phyloP scores from a whole-genome alignment of 1,140 invertebrate species.

The Cydia fagiglandana region DNA sequence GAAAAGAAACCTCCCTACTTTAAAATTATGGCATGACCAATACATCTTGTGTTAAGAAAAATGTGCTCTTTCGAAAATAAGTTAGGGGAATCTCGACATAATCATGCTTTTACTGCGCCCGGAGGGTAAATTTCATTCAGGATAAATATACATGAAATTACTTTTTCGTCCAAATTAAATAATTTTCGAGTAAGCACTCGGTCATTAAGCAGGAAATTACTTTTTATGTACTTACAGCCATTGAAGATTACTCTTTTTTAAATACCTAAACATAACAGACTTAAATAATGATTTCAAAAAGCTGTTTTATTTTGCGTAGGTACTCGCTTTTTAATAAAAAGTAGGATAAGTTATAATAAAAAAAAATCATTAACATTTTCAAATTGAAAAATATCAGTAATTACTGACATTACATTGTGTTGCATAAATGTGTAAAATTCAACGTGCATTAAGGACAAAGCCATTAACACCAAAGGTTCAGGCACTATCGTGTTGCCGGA shows the following conservation, averaged over 20 bases:
- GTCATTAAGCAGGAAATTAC: background rate
- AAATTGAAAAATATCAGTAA: background rate
- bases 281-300: too few species aligned
- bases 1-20: constrained; percentile 30
- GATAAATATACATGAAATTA: constrained; percentile 28
- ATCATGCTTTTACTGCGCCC: constrained; percentile 35
- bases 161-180: background rate
- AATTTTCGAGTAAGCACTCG: background rate
- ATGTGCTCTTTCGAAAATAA: constrained; percentile 43
- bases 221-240: background rate
- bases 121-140: constrained; percentile 7
- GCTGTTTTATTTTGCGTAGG: too few species aligned
- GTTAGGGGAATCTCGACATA: constrained; percentile 33
- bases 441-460: constrained; percentile 14
- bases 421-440: background rate
- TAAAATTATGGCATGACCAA: constrained; percentile 44
- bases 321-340: too few species aligned
- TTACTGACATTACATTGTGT: background rate
- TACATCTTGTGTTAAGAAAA: constrained; percentile 41
- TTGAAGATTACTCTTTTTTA: too few species aligned
- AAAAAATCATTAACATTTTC: too few species aligned
- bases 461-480: constrained; percentile 28
- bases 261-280: too few species aligned
- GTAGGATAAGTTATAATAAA: too few species aligned
- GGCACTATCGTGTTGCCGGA: constrained; percentile 45